phyloP scores from a whole-genome alignment of 2,113 vertebrate genomes.

The Nycticorax nycticorax region DNA sequence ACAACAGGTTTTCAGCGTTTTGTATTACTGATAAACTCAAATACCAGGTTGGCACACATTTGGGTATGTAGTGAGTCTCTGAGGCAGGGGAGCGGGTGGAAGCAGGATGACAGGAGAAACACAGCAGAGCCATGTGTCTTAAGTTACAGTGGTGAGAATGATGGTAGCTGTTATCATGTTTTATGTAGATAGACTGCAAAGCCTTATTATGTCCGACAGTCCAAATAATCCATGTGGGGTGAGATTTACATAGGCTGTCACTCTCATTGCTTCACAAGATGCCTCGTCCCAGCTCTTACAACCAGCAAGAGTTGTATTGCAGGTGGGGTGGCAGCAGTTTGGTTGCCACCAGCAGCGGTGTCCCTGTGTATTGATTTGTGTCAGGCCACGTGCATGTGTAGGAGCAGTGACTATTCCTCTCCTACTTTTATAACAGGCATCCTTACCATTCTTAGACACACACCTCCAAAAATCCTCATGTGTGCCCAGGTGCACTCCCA shows the following conservation, averaged over 20 bases:
- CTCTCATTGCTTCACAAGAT: background rate
- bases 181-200: background rate
- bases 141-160: background rate
- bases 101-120: background rate
- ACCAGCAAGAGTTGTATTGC: rapidly evolving
- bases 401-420: background rate
- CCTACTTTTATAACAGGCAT: background rate
- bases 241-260: background rate
- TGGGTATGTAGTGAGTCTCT: background rate
- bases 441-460: background rate
- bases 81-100: background rate
- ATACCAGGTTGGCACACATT: background rate
- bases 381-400: rapidly evolving
- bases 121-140: background rate
- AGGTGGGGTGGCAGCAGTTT: background rate
- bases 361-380: rapidly evolving
- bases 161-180: background rate
- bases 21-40: background rate
- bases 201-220: background rate
- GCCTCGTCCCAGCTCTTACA: background rate
- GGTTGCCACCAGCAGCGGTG: rapidly evolving
- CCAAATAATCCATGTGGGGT: background rate
- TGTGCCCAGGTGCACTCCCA: background rate
- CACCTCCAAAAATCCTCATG: background rate
- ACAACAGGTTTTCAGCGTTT: background rate